Evolutionary conservation across 2,113 vertebrate species (phyloP), one percentile per base, ranked within the genome.

Genomic region (Lycocorax pyrrhopterus): DNA sequence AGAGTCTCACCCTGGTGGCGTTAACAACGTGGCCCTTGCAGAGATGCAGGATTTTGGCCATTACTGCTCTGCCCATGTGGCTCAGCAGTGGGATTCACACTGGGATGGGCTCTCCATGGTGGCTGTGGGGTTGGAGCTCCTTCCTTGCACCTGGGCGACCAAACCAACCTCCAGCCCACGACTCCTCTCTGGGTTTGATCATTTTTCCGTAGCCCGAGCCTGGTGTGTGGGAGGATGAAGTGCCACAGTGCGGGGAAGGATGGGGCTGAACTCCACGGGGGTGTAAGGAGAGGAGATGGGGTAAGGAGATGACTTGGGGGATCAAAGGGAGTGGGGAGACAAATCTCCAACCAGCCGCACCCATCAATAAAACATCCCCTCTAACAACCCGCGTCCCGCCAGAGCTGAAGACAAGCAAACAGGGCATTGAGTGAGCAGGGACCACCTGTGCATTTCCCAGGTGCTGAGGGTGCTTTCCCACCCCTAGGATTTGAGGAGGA

Each of bases 261-360:
- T 44, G 64, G 72, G 84, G 85, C 87, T 94, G 79, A 91, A 75
- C 89, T 78, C 72, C 68, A 77, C 0, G 16, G 90, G 41, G 35
- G 39, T 21, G 74, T 66, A 44, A 78, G 72, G 59, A 69, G 79
- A 58, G 39, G 76, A 67, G 78, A 88, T 59, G 90, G 75, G 63
- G 68, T 47, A 62, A 87, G 66, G 62, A 85, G 82, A 93, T 12
- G 33, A 74, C 35, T 7, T 1, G 9, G 67, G 90, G 44, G 64
- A 95, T 96, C 93, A 95, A 96, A 94, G 82, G 51, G 33, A 87
- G 30, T 13, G 67, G 39, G 76, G 55, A 88, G 83, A 80, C 22
- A 4, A 71, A 90, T 30, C 67, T 85, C 49, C 63, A 86, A 20
- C 14, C 87, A 68, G 72, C 67, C 71, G 46, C 87, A 93, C 93